Base-by-base conservation (phyloP, 92 coral and sea anemone species). In the Epizoanthus scotinus region DNA sequence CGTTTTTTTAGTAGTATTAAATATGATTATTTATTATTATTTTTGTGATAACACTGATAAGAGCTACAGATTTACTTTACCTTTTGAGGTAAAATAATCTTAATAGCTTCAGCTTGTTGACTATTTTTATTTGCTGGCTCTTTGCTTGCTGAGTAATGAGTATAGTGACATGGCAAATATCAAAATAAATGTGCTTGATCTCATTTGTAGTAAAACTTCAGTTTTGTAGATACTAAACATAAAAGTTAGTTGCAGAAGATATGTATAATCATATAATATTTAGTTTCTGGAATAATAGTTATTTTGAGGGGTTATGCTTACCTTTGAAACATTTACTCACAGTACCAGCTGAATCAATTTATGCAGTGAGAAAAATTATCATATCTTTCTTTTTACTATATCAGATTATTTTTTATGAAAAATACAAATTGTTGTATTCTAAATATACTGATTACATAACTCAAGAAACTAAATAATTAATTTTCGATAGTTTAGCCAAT, bases 151-250 rank as follows among this genome's bases (percentile, higher is more conserved):
- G 63, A 53, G 63, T 28, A 19, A 52, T 18, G 63, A 53, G 63
- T 28, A 19, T 53, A 63, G 61, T 73, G 79, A 73, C 63, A 54
- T 73, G 79, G 50, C 26, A 74, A 75, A n/a, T n/a, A n/a, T 75
- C 0, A 59, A 75, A 56, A 29, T 57, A 57, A 3, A 29, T n/a
- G 31, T 57, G 6, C 31, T 6, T 71, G 9, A 15, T 47, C 12
- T 44, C 52, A 44, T 44, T 7, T 44, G 3, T 49, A 29, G 34
- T 25, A 1, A 6, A 40, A 26, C 29, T 38, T 67, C 44, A 36
- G 55, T 42, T 67, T 36, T 29, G 19, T 68, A 42, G 56, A 68
- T 22, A 8, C 73, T 44, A 36, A 36, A 19, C 20, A 29, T 38
- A 19, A 68, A 68, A 19, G 40, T n/a, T 38, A 36, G 31, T 25